A percentile compares a stretch with the other conserved stretches of the same genome.
Conservation (phyloP, 2,888 invertebrate genomes). For the Pseudolycoriella hygida region DNA sequence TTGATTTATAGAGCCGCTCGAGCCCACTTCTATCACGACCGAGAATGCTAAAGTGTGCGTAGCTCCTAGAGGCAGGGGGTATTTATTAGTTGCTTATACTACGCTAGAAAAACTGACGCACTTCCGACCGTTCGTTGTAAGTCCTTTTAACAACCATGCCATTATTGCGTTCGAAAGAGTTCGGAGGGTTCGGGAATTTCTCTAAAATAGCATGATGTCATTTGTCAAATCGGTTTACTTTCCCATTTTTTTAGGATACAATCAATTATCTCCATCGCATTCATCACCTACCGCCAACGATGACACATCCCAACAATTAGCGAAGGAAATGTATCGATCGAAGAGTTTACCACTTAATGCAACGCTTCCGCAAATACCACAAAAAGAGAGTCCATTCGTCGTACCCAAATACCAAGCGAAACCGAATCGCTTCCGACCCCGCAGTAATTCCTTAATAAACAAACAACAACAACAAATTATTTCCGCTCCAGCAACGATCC, state of each 20-base stretch:
- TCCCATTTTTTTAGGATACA: background rate
- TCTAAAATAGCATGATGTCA: no score
- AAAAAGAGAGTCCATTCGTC: slow-evolving; percentile 22
- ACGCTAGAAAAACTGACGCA: no score
- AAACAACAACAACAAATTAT: slow-evolving; percentile 11
- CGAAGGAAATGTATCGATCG: slow-evolving; percentile 39
- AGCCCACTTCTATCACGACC: no score
- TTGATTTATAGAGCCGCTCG: no score
- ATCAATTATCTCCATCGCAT: slow-evolving; percentile 3
- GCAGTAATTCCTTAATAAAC: slow-evolving; percentile 24
- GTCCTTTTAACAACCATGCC: no score
- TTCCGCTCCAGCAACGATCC: slow-evolving; percentile 24
- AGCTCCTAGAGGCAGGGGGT: no score
- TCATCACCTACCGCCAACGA: background rate
- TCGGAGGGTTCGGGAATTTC: no score
- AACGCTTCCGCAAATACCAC: slow-evolving; percentile 27
- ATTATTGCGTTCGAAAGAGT: no score
- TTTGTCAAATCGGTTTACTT: background rate
- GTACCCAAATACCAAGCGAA: slow-evolving; percentile 23
- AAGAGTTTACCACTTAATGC: slow-evolving; percentile 43
- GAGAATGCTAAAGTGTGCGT: no score
- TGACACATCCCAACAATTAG: slow-evolving; percentile 5
- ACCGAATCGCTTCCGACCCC: slow-evolving; percentile 17
- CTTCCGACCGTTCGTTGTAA: no score
- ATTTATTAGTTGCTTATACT: no score